Conservation (phyloP, 2,113 vertebrate species). For the Daubentonia madagascariensis region DNA sequence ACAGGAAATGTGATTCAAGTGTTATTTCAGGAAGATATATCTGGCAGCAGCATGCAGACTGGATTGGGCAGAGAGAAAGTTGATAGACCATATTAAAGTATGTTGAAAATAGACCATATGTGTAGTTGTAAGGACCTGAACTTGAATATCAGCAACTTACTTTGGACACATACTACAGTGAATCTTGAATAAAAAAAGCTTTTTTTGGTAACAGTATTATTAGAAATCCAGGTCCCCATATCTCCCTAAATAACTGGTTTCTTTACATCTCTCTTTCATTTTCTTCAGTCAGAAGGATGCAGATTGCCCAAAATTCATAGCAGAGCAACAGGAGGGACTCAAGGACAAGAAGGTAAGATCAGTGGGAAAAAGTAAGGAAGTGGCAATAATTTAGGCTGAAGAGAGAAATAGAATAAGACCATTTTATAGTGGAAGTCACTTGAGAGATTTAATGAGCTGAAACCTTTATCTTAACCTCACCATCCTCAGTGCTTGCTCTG, state of each 20-base stretch:
- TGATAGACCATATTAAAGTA: constrained; percentile 49
- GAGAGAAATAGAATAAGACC: not conserved
- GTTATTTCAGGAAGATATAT: constrained; percentile 54
- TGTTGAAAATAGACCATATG: constrained; percentile 30
- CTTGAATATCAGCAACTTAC: constrained; percentile 5
- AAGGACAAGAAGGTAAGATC: not conserved
- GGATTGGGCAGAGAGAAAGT: not conserved
- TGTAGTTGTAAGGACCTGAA: not conserved
- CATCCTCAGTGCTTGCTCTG: accelerated
- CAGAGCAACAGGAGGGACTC: not conserved
- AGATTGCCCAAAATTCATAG: not conserved
- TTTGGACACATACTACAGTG: not conserved
- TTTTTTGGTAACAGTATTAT: not conserved
- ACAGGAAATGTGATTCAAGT: constrained; percentile 45
- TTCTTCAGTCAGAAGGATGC: not conserved
- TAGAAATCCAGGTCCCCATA: not conserved
- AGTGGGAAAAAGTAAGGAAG: not conserved
- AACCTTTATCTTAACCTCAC: not conserved
- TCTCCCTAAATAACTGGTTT: not conserved
- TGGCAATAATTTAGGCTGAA: not conserved
- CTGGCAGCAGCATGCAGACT: not conserved
- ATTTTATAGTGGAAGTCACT: not conserved
- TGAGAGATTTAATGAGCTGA: not conserved
- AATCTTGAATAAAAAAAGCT: constrained; percentile 10
- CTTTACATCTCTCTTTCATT: not conserved